Evolutionary conservation across 2,797 vertebrate genomes (phyloP).

Genomic region (Sarcoramphus papa): DNA sequence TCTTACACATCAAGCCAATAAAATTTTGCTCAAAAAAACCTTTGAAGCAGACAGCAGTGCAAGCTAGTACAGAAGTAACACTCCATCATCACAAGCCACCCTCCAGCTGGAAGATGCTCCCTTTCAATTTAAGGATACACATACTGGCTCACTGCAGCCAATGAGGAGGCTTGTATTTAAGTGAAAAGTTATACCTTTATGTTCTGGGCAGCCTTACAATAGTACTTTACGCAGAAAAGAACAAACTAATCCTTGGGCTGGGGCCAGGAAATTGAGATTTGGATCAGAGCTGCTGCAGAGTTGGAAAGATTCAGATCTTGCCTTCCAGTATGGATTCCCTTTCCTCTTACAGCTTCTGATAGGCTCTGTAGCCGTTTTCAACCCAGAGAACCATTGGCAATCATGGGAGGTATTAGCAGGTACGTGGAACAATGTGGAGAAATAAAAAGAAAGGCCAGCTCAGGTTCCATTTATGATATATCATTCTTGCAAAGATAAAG

Average conservation of each 20-base stretch:
- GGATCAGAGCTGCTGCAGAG: neutral
- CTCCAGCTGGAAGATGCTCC: neutral
- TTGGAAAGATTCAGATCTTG: neutral
- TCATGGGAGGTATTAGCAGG: neutral
- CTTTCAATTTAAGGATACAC: neutral
- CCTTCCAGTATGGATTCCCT: neutral
- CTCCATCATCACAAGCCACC: neutral
- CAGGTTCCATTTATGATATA: neutral
- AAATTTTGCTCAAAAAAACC: neutral
- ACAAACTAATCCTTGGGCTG: neutral
- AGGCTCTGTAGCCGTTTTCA: neutral
- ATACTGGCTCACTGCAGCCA: neutral
- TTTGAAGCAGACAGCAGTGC: neutral
- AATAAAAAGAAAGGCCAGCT: neutral
- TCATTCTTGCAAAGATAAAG: neutral
- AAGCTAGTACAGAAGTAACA: neutral
- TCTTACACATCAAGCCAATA: neutral
- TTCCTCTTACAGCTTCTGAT: neutral
- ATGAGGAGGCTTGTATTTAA: neutral
- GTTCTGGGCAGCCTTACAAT: neutral
- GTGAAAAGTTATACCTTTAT: neutral
- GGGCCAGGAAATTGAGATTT: neutral
- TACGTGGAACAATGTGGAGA: neutral
- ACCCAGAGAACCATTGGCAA: neutral
- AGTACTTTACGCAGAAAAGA: neutral